Conservation (phyloP, 2,797 vertebrate species). For the Pipistrellus nathusii region DNA sequence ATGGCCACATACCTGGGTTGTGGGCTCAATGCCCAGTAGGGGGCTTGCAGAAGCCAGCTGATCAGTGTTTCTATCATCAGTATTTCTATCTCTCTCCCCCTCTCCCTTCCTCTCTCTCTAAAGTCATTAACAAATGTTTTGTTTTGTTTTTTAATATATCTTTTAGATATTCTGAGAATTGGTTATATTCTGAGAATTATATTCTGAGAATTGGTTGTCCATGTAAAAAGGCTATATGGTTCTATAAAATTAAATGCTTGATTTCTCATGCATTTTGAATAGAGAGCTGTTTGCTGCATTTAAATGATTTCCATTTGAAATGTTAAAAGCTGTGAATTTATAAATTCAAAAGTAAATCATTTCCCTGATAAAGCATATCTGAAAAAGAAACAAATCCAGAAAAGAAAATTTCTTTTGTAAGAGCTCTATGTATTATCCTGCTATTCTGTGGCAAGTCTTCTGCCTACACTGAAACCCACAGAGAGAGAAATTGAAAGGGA, state of each 20-base stretch:
- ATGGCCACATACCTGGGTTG: too few species aligned
- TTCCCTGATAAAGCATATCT: constrained; percentile 32
- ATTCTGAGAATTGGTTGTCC: constrained; percentile 10
- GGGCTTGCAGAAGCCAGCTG: too few species aligned
- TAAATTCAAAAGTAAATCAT: constrained; percentile 56
- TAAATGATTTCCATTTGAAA: constrained; percentile 49
- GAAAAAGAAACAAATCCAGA: constrained; percentile 14
- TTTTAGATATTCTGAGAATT: constrained; percentile 16
- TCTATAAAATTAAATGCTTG: constrained; percentile 3
- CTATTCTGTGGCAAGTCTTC: constrained; percentile 44
- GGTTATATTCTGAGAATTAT: constrained; percentile 33
- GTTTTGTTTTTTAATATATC: too few species aligned
- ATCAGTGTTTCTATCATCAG: too few species aligned
- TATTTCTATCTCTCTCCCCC: too few species aligned
- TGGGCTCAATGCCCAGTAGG: too few species aligned
- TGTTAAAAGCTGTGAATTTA: constrained; percentile 43
- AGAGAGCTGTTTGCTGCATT: constrained; percentile 5
- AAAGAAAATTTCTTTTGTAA: constrained; percentile 45
- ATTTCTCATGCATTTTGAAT: neutral
- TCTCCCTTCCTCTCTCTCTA: too few species aligned
- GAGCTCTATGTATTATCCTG: neutral
- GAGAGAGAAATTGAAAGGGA: constrained; percentile 40
- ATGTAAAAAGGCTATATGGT: neutral
- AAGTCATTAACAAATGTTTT: too few species aligned
- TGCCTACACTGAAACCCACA: constrained; percentile 59